Base-by-base conservation (phyloP, 2,113 vertebrate genomes). In the Ptychochromis oligacanthus region DNA sequence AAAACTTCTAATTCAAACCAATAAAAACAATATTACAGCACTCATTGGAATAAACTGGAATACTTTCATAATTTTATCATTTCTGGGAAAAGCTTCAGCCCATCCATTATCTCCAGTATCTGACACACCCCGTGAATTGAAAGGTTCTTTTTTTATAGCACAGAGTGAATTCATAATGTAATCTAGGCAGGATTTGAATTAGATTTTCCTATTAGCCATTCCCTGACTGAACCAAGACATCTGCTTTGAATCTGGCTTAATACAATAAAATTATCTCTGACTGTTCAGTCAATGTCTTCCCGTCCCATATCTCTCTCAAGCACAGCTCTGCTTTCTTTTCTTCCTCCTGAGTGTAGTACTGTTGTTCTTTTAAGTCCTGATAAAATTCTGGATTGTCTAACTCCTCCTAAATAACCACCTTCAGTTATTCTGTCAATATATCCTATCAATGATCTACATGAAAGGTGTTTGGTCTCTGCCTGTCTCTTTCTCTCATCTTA, bases 191-290 rank as follows among this genome's bases (percentile, higher is more conserved):
- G 79, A 75, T 85, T 91, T 83, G 74, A 88, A 93, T 93, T 92
- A 43, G 81, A 92, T 94, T 94, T 90, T 77, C 79, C 74, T 88
- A 91, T 91, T 92, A 93, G 86, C 79, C 80, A 57, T 85, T 87
- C 88, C 55, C 88, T 43, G 86, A 61, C 82, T 77, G 75, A 87
- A 83, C 77, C 80, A 82, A 89, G 90, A 91, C 90, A 90, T 93
- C 91, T 93, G 91, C 88, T 91, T 81, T 91, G 79, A 82, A 84
- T 90, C 87, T 67, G 9, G 13, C 28, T 79, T 74, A 58, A 89
- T 57, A 82, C 85, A 87, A 93, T 88, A 86, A 65, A 83, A 88
- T 84, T 80, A 89, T 87, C 89, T 76, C 36, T 0, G 43, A 57
- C 83, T 56, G 7, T 76, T 82, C 82, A 52, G 82, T 31, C 6